A percentile compares a stretch with the other conserved stretches of the same genome.
These are phyloP conservation scores for Argentina silus DNA, from an alignment of 2,797 vertebrate genomes.

Conservation along the genomic window DNA sequence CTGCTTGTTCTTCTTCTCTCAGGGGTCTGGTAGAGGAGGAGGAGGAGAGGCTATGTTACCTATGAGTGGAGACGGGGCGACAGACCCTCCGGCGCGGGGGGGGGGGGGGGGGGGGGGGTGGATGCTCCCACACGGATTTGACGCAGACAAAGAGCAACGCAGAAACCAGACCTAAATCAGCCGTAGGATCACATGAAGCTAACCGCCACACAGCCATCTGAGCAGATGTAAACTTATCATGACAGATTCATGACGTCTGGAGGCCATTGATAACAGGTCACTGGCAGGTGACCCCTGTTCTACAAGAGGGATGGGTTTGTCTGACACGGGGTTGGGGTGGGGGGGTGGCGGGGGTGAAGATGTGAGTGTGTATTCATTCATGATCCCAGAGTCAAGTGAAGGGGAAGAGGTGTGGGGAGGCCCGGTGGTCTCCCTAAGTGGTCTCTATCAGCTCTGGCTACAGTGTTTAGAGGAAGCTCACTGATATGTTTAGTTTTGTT, in stretches of 20 bases:
- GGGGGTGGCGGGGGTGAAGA: not conserved
- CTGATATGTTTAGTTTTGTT: conserved; percentile 45
- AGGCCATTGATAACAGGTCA: conserved; percentile 71
- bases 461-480: conserved; percentile 12
- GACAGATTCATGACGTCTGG: conserved; percentile 69
- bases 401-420: conserved; percentile 12
- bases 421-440: conserved; percentile 55
- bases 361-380: conserved; percentile 37
- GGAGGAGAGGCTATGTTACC: conserved; percentile 67
- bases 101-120: conserved; percentile 7
- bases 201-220: conserved; percentile 44
- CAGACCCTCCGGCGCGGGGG: not conserved
- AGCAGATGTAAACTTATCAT: conserved; percentile 67
- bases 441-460: conserved; percentile 50
- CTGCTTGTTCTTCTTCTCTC: conserved; percentile 17
- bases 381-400: not conserved
- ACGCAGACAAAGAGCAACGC: conserved; percentile 40
- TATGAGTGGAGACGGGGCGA: conserved; percentile 48
- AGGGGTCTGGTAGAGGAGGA: conserved; percentile 80
- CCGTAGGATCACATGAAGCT: conserved; percentile 40
- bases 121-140: conserved; percentile 37
- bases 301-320: conserved; percentile 63
- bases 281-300: conserved; percentile 67
- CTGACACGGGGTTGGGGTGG: conserved; percentile 35
- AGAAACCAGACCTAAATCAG: conserved; percentile 39